A percentile compares a stretch with the other conserved stretches of the same genome.
Conservation (phyloP, 2,113 vertebrate genomes). For the Bubo scandiacus region DNA sequence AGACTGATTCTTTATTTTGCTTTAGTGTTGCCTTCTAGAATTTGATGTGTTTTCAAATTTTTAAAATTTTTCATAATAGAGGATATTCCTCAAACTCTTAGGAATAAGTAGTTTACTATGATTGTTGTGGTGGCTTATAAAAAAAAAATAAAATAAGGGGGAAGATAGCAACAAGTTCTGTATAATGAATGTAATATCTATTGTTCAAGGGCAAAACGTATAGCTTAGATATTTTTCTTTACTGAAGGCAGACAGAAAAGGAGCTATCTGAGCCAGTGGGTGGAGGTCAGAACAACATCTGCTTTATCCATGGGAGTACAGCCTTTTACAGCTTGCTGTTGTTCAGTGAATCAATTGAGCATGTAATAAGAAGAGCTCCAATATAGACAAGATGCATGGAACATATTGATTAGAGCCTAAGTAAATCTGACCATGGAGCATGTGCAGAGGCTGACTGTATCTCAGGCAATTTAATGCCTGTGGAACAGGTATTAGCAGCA, state of each 20-base stretch:
- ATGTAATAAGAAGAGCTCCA: slow-evolving; percentile 34
- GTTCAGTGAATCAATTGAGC: slow-evolving; percentile 40
- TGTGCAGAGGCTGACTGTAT: not conserved
- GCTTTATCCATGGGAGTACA: not conserved
- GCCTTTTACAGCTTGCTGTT: slow-evolving; percentile 3
- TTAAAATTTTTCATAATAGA: not conserved
- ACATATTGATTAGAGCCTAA: slow-evolving; percentile 31
- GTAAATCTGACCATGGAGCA: not conserved
- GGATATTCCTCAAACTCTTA: not conserved
- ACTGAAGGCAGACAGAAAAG: not conserved
- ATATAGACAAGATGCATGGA: not conserved
- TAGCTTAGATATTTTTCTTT: not conserved
- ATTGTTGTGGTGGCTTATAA: not conserved
- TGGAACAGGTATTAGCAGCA: not conserved
- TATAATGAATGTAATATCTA: not conserved
- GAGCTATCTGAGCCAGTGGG: not conserved
- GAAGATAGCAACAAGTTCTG: not conserved
- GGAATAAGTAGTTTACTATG: not conserved
- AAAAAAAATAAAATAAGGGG: not conserved
- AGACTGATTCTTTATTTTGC: not conserved
- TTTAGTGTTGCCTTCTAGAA: not conserved
- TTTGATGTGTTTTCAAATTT: not conserved
- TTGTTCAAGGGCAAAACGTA: not conserved
- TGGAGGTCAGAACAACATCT: slow-evolving; percentile 57
- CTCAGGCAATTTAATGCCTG: not conserved